Conservation (phyloP, 2,797 vertebrate species). For the Merluccius polli region DNA sequence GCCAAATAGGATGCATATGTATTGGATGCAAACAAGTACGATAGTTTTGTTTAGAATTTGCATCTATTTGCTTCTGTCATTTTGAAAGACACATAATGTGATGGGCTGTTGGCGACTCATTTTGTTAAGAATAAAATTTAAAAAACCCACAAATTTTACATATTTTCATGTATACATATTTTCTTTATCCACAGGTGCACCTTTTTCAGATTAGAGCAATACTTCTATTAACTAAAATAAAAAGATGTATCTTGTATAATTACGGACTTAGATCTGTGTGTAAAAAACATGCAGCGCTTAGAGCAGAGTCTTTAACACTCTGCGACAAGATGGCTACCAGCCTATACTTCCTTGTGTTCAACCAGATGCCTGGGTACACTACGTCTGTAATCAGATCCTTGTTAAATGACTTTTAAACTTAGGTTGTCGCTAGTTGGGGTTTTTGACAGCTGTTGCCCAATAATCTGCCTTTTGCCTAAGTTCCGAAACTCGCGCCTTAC, state of each 20-base stretch:
- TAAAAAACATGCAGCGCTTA: conserved; percentile 2
- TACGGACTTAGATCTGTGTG: conserved; percentile 1
- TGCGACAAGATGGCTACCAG: conserved; percentile 30
- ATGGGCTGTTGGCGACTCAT: not conserved
- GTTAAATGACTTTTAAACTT: conserved; percentile 60
- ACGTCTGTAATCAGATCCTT: conserved; percentile 59
- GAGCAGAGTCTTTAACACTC: conserved; percentile 1
- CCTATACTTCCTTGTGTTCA: conserved; percentile 38
- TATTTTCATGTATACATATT: too few relatives aligned
- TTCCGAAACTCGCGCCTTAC: conserved; percentile 21
- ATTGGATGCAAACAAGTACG: not conserved
- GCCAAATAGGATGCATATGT: not conserved
- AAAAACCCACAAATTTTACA: not conserved
- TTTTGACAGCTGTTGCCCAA: conserved; percentile 58
- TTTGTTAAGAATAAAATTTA: not conserved
- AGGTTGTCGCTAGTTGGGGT: conserved; percentile 43
- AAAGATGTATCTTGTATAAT: not conserved
- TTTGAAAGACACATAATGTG: not conserved
- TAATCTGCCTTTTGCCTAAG: conserved; percentile 17
- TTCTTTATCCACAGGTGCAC: not conserved
- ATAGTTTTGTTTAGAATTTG: too few relatives aligned
- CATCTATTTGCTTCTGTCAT: too few relatives aligned
- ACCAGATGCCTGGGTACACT: conserved; percentile 47
- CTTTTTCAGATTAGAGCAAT: not conserved
- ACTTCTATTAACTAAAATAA: not conserved